A percentile compares a stretch with the other conserved stretches of the same genome.
phyloP scores from a whole-genome alignment of 1,140 invertebrate genomes.

The Lasaia peninsularis region DNA sequence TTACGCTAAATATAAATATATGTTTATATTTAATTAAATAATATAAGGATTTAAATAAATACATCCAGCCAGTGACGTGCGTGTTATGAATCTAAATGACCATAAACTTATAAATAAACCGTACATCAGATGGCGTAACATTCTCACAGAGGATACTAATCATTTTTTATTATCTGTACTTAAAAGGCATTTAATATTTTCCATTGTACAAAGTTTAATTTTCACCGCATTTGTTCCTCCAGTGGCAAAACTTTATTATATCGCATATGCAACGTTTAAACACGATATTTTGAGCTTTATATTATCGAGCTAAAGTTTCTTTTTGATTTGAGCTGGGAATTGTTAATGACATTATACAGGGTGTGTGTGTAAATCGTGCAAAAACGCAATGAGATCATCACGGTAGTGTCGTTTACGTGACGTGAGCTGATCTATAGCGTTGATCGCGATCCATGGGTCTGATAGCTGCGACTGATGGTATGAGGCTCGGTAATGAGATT shows the following conservation, averaged over 20 bases:
- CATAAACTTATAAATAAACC: neutral
- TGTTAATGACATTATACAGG: slow-evolving; percentile 14
- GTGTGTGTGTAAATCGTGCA: slow-evolving; percentile 37
- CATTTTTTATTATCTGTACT: slow-evolving; percentile 7
- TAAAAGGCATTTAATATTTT: slow-evolving; percentile 12
- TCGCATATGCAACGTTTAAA: neutral
- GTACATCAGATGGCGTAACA: neutral
- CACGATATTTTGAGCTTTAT: neutral
- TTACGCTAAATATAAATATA: too few relatives aligned
- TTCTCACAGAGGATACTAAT: neutral
- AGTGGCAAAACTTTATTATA: neutral
- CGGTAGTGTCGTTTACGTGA: slow-evolving; percentile 32
- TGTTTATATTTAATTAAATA: too few relatives aligned
- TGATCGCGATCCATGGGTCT: slow-evolving; percentile 17
- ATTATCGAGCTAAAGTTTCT: neutral
- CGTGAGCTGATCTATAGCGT: slow-evolving; percentile 20
- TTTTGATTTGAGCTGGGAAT: neutral
- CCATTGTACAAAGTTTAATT: slow-evolving; percentile 9
- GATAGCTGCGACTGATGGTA: slow-evolving; percentile 10
- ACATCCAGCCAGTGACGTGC: too few relatives aligned
- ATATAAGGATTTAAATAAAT: too few relatives aligned
- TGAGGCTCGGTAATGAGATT: slow-evolving; percentile 15
- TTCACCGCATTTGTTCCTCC: slow-evolving; percentile 9
- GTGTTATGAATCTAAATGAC: neutral
- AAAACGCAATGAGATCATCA: slow-evolving; percentile 59